Evolutionary conservation across 2,888 invertebrate species (phyloP), one percentile per base, ranked within the genome.

Genomic region (Apeira syringaria): DNA sequence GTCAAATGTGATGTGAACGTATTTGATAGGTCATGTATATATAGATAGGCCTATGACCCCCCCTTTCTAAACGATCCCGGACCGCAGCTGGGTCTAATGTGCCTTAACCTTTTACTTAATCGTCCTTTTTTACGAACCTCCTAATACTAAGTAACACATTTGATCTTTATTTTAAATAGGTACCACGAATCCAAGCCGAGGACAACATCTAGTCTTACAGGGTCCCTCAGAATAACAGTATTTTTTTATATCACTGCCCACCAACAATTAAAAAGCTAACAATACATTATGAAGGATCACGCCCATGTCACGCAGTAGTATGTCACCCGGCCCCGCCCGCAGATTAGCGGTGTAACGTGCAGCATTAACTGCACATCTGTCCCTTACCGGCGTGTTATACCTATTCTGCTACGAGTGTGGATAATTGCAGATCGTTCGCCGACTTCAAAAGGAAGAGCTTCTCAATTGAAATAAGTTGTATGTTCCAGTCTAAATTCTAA

Each of bases 271-370:
- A 34, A 24, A 34, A 8, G 5, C 20, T 25, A 22, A 15, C 28
- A 28, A 22, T 27, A 8, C 27, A 28, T 27, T 34, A 5, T 50
- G 45, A 44, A 47, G 31, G 26, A 30, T 13, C 42, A 42, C 54
- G 54, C 54, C 51, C 36, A 39, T 30, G 20, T 29, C 31, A 39
- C 43, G 46, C 33, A 32, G 15, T 38, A 47, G 28, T 46, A 31
- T 48, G 42, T 41, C 52, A 49, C 26, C 20, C 22, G 29, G 22
- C 44, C 39, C 41, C 54, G 54, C 54, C 54, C 40, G 35, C 42
- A 51, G 51, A 54, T 54, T 51, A 54, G 38, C 43, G 17, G 28
- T 36, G 36, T 29, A 13, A 30, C 15, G 28, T 31, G 24, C 17
- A 22, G 13, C 3, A n/a, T 20, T 18, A 17, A 11, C 12, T n/a